phyloP scores from a whole-genome alignment of 2,888 invertebrate genomes.

The Tipula vernalis region DNA sequence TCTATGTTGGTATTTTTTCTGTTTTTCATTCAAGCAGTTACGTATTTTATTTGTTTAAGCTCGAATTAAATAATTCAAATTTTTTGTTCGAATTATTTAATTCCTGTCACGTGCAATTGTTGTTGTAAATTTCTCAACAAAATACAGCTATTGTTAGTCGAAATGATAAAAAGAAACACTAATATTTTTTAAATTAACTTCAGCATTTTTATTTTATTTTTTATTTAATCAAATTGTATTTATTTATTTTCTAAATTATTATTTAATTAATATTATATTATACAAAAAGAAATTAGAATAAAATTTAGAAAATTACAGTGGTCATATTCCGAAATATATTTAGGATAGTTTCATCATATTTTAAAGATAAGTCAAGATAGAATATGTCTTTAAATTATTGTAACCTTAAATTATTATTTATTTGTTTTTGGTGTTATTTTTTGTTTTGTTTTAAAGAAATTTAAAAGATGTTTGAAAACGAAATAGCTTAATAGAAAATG shows the following conservation, averaged over 20 bases:
- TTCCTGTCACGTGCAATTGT: too few species aligned
- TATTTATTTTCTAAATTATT: neutral
- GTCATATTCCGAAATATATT: neutral
- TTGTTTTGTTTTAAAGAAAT: neutral
- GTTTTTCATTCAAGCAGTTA: too few species aligned
- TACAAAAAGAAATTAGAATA: neutral
- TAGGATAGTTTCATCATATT: neutral
- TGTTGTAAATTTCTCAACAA: too few species aligned
- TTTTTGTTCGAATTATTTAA: too few species aligned
- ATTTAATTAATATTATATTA: neutral
- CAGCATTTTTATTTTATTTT: neutral
- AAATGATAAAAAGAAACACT: neutral
- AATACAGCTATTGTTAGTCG: too few species aligned
- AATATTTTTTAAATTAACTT: neutral
- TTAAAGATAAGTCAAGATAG: neutral
- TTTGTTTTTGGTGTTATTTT: neutral
- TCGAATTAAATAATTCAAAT: too few species aligned
- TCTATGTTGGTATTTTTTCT: too few species aligned
- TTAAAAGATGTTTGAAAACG: conserved; percentile 4
- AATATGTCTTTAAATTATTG: neutral
- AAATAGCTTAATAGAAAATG: neutral
- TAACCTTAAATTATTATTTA: neutral
- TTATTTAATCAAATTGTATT: neutral
- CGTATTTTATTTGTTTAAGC: too few species aligned
- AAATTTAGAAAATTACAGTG: neutral